Evolutionary conservation across 2,113 vertebrate species (phyloP), one percentile per base, ranked within the genome.

Genomic region (Salvator merianae): DNA sequence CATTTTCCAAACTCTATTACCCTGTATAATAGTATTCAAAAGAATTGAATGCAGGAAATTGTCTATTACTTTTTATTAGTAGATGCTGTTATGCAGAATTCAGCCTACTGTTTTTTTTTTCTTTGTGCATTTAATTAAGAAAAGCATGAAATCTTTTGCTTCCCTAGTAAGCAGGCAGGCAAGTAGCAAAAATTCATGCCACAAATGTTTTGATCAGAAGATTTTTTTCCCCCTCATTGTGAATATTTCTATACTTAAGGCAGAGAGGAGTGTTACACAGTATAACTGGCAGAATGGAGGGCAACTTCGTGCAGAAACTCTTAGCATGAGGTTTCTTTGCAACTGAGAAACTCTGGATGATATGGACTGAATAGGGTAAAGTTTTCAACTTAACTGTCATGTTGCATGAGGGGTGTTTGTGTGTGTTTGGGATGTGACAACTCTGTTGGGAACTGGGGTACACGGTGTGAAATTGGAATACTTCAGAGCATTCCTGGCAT

Each of bases 51-150:
- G 95, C 91, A 94, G 96, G 95, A 97, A 95, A 97, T 96, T 96
- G 96, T 96, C 97, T 96, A 94, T 96, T 96, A 95, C 97, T 96
- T 97, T 97, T 97, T 97, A 98, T 97, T 97, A 97, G 96, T 96
- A 91, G 95, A 95, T 96, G 96, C 96, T 96, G 96, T 97, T 97
- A 96, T 95, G 95, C 92, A 93, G 95, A 97, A 97, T 94, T 94
- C 97, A 97, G 96, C 91, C 97, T 94, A 89, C 88, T 96, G 96
- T 96, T 2, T n/a, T 66, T n/a, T 22, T 1, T 75, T 87, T 78
- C 93, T 97, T 96, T 96, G 95, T 95, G 97, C 95, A 85, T 97
- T 98, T 97, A 98, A 98, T 98, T 98, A 98, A 97, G 94, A 91
- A 93, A 94, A 94, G 95, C 96, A 94, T 96, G 94, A 94, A 94